Evolutionary conservation across 1,140 invertebrate species (phyloP), one percentile per base, ranked within the genome.

Genomic region (Mercenaria mercenaria): DNA sequence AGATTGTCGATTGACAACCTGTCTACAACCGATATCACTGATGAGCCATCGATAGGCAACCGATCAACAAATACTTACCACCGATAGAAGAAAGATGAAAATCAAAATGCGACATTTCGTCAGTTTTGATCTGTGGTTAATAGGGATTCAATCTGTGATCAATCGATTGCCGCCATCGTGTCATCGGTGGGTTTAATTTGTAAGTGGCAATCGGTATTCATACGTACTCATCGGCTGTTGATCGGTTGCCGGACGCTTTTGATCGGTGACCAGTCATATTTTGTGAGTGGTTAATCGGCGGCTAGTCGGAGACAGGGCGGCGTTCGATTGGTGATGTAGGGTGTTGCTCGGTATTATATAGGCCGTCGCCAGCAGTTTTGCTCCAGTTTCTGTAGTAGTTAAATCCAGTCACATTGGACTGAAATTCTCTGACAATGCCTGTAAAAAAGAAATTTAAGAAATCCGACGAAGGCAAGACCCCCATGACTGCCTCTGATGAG

Each of bases 91-190:
- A n/a, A n/a, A n/a, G n/a, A n/a, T n/a, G n/a, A n/a, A n/a, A n/a
- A n/a, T n/a, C n/a, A n/a, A n/a, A n/a, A n/a, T 50, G 76, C 26
- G 37, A 41, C 37, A 79, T 79, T 52, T 52, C 43, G 39, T 79
- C 47, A 41, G 76, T 43, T 79, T 79, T 79, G 47, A n/a, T 79
- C 43, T 37, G 76, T 79, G 76, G 76, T 79, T 79, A 79, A 50
- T n/a, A n/a, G n/a, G n/a, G n/a, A 52, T 50, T 79, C 76, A 79
- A 52, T 79, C 76, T 43, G 39, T 79, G 41, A 47, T 79, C 76
- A 32, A 79, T 79, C 76, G 41, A 52, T 79, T 79, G 76, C 47
- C 76, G 76, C 32, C 76, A 79, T 43, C 76, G 47, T 79, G 39
- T 79, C 76, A 79, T 79, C 47, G 76, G 76, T 50, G 47, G 43